Evolutionary conservation across 1,140 invertebrate genomes (phyloP).

Genomic region (Maniola jurtina): DNA sequence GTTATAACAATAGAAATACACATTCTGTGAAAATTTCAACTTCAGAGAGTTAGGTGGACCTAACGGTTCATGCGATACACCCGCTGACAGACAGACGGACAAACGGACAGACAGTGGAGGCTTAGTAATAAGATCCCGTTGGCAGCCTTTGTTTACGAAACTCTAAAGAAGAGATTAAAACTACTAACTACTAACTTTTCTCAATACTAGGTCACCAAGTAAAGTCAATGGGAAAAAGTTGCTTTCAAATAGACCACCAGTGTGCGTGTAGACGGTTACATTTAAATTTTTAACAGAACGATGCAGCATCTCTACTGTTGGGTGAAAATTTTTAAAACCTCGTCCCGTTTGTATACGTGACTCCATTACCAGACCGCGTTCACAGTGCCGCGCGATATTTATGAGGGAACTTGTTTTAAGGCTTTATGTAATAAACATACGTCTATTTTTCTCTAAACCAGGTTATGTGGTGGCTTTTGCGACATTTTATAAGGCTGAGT

Average conservation of each 20-base stretch:
- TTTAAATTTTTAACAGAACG: constrained; percentile 20
- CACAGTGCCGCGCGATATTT: constrained; percentile 22
- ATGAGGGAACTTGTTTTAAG: constrained; percentile 21
- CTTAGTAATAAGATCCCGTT: no score
- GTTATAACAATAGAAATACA: no score
- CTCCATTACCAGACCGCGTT: constrained; percentile 24
- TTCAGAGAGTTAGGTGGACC: no score
- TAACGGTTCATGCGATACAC: no score
- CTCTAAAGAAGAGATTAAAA: no score
- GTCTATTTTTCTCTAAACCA: constrained; percentile 5
- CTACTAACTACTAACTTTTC: no score
- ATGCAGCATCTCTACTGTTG: constrained; percentile 24
- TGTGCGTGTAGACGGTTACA: constrained; percentile 7
- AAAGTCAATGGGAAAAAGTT: no score
- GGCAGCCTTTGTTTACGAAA: no score
- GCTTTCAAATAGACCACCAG: neutral
- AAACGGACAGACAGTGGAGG: no score
- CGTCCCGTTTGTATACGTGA: constrained; percentile 30
- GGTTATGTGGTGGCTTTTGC: neutral
- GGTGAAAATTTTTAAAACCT: constrained; percentile 30
- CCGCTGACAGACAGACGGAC: no score
- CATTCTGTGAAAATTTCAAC: no score
- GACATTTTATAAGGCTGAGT: neutral
- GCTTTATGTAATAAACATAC: constrained; percentile 11
- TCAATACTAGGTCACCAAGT: no score